Evolutionary conservation across 2,888 invertebrate species (phyloP).

Genomic region (Acrobasis suavella): DNA sequence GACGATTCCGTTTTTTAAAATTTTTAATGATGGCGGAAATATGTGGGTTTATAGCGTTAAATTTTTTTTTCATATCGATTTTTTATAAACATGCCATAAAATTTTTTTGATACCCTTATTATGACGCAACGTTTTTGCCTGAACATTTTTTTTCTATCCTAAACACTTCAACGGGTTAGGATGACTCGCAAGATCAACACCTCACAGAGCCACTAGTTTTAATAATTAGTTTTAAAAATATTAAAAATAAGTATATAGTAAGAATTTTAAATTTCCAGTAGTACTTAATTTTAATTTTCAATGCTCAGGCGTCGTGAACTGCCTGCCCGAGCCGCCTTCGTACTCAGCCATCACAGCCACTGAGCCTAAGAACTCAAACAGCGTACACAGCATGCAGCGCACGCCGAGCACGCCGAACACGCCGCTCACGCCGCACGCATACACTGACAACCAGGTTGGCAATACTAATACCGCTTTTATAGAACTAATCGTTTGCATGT

Average conservation of each 20-base stretch:
- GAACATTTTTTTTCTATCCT: no score
- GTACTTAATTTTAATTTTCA: not conserved
- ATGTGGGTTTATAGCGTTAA: no score
- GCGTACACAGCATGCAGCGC: constrained; percentile 64
- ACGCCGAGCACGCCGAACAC: constrained; percentile 63
- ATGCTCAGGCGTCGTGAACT: constrained; percentile 56
- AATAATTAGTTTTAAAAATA: no score
- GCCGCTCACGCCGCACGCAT: constrained; percentile 57
- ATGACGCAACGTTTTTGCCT: no score
- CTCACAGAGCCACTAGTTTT: no score
- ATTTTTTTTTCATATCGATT: no score
- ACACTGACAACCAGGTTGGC: constrained; percentile 68
- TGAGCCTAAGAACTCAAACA: constrained; percentile 62
- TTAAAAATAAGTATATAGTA: not conserved
- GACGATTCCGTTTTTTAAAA: no score
- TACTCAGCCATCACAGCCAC: constrained; percentile 64
- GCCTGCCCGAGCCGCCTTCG: constrained; percentile 67
- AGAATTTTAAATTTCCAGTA: not conserved
- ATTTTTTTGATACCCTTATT: no score
- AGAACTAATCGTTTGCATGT: not conserved
- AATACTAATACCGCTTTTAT: constrained; percentile 29
- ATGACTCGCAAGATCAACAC: no score
- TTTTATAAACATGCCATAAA: no score
- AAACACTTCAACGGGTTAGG: no score
- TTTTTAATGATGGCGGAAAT: no score